Evolutionary conservation across 2,113 vertebrate species (phyloP).

Genomic region (Eurypyga helias): DNA sequence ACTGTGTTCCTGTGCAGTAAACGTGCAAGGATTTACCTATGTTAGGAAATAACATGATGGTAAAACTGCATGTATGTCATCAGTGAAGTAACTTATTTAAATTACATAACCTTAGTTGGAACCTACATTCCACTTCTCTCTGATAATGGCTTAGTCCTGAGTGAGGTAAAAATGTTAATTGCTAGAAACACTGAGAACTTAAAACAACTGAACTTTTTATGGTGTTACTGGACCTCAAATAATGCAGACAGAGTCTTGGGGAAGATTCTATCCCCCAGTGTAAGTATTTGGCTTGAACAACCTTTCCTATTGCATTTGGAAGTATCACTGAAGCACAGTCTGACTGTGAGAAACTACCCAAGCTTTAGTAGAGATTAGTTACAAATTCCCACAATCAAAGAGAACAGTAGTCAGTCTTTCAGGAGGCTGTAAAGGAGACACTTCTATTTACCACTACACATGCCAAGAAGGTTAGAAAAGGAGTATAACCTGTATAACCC

Average conservation of each 20-base stretch:
- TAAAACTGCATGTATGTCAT: background rate
- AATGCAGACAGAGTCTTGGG: background rate
- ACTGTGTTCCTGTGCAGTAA: background rate
- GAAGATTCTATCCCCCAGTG: background rate
- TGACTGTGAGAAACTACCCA: background rate
- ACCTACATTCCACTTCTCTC: background rate
- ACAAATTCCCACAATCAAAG: background rate
- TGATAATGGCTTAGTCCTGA: background rate
- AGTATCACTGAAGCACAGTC: background rate
- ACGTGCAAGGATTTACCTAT: background rate
- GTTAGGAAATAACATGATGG: background rate
- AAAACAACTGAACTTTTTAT: background rate
- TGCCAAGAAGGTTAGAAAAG: constrained; percentile 11
- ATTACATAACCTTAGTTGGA: background rate
- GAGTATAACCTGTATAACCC: constrained; percentile 9
- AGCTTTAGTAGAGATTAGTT: background rate
- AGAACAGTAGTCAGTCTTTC: background rate
- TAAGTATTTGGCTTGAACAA: background rate
- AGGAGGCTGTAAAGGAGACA: background rate
- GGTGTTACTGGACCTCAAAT: background rate
- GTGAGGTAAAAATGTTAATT: background rate
- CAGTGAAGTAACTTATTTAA: background rate
- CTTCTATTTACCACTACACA: background rate
- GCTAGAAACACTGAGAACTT: background rate
- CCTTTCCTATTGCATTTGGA: background rate